Evolutionary conservation across 2,113 vertebrate genomes (phyloP).

Genomic region (Amblyopsis rosae): DNA sequence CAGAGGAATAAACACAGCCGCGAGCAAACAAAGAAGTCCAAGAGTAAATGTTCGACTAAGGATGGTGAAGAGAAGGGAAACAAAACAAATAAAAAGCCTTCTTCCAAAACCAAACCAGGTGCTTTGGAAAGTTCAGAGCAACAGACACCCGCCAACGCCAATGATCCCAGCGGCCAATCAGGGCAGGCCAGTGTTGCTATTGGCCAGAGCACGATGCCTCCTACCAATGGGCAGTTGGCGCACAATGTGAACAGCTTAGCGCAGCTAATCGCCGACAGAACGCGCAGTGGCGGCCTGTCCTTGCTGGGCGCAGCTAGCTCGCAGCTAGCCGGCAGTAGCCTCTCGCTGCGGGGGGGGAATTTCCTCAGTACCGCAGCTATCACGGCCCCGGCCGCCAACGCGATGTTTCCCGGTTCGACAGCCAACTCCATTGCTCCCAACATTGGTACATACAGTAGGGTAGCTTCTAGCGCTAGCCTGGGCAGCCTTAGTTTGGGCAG

Average conservation of each 20-base stretch:
- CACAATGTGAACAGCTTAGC: slow-evolving; percentile 24
- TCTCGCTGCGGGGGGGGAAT: slow-evolving; percentile 43
- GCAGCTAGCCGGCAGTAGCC: slow-evolving; percentile 32
- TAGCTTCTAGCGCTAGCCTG: slow-evolving; percentile 8
- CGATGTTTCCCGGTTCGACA: slow-evolving; percentile 11
- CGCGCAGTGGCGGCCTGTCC: slow-evolving; percentile 23
- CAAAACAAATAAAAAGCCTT: slow-evolving; percentile 8
- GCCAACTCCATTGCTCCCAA: slow-evolving; percentile 1
- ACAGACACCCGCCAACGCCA: not conserved
- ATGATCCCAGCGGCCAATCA: not conserved
- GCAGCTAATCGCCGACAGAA: slow-evolving; percentile 19
- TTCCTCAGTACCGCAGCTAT: slow-evolving; percentile 5
- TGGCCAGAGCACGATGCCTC: not conserved
- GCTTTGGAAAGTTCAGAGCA: slow-evolving; percentile 1
- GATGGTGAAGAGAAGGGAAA: slow-evolving; percentile 15
- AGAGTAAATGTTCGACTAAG: not conserved
- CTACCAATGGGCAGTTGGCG: not conserved
- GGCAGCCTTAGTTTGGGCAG: slow-evolving; percentile 9
- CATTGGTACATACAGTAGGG: not conserved
- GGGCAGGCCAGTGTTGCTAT: not conserved
- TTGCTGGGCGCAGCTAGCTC: slow-evolving; percentile 25
- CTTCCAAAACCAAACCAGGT: not conserved
- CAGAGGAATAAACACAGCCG: slow-evolving; percentile 14
- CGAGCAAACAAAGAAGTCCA: slow-evolving; percentile 27
- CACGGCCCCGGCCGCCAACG: not conserved